Evolutionary conservation across 2,888 invertebrate genomes (phyloP), one percentile per base, ranked within the genome.

Genomic region (Temnothorax unifasciatus): DNA sequence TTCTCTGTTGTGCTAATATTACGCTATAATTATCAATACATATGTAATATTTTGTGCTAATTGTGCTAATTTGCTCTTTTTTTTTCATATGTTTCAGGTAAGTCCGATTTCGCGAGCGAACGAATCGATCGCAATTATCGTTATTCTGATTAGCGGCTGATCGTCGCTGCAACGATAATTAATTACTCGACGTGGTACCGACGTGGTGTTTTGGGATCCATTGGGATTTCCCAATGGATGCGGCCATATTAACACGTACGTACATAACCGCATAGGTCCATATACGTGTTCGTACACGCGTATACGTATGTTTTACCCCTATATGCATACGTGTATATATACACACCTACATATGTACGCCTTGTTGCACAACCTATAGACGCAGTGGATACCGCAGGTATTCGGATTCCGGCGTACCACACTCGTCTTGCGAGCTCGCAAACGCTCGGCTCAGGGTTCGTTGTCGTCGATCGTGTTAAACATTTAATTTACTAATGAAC

Each of bases 401-500:
- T 89, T 87, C 86, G 82, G 71, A 89, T 86, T 84, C 84, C 87
- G 61, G 79, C 77, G 73, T 79, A 13, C 61, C 50, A 21, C 18
- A 21, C 63, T 75, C 73, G 50, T 63, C 38, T 63, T 47, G 34
- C 38, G 66, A 52, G 68, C 75, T 79, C 74, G 63, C 54, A n/a
- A 64, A 75, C 34, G 47, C 38, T 57, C 68, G 15, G 66, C 5
- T 68, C 81, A 59, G 38, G 38, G 21, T 86, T 85, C 66, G 57
- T 85, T 86, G 86, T 85, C 77, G 71, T 81, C 81, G 54, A 77
- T 73, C 77, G 81, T 63, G 61, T 64, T 86, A 83, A 85, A 87
- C 87, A 85, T 88, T 91, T 89, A 86, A 91, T 91, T 91, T 87
- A 86, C 88, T 91, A 91, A 91, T 88, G 90, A 90, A 85, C 68